Conservation (phyloP, 1,140 invertebrate species). For the Hylyphantes graminicola region DNA sequence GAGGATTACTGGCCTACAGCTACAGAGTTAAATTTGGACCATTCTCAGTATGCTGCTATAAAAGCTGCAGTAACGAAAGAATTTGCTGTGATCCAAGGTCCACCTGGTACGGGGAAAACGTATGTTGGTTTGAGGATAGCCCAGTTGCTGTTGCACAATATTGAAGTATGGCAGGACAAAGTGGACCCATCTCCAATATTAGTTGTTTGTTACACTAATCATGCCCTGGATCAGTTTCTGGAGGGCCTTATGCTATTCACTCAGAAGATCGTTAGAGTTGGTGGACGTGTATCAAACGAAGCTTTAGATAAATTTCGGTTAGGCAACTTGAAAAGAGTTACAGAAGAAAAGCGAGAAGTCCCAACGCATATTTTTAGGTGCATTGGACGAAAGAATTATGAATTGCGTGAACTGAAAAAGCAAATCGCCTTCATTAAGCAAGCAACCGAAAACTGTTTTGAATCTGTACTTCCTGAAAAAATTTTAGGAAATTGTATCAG, state of each 20-base stretch:
- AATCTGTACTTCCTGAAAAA: neutral
- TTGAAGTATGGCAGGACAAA: slow-evolving; percentile 62
- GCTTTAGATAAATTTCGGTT: slow-evolving; percentile 56
- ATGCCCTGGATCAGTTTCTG: slow-evolving; percentile 89
- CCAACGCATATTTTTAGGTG: neutral
- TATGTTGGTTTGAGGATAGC: slow-evolving; percentile 73
- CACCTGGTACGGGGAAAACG: slow-evolving; percentile 85
- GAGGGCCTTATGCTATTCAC: slow-evolving; percentile 74
- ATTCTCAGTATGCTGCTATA: slow-evolving; percentile 70
- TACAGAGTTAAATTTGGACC: slow-evolving; percentile 66
- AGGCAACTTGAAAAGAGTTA: slow-evolving; percentile 30
- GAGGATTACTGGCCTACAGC: slow-evolving; percentile 57
- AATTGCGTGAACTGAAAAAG: neutral
- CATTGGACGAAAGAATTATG: neutral
- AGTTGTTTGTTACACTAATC: slow-evolving; percentile 89
- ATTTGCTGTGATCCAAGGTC: slow-evolving; percentile 78
- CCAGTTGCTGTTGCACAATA: slow-evolving; percentile 67
- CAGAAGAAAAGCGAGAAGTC: neutral
- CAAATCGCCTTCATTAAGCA: neutral
- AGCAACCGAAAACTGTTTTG: neutral
- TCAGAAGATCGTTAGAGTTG: slow-evolving; percentile 77
- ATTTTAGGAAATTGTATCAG: neutral
- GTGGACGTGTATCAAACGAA: slow-evolving; percentile 77
- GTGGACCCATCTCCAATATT: slow-evolving; percentile 73
- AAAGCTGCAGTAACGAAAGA: slow-evolving; percentile 69